phyloP scores from a whole-genome alignment of 35 echinoderm and acorn worm genomes.

The Apostichopus japonicus region DNA sequence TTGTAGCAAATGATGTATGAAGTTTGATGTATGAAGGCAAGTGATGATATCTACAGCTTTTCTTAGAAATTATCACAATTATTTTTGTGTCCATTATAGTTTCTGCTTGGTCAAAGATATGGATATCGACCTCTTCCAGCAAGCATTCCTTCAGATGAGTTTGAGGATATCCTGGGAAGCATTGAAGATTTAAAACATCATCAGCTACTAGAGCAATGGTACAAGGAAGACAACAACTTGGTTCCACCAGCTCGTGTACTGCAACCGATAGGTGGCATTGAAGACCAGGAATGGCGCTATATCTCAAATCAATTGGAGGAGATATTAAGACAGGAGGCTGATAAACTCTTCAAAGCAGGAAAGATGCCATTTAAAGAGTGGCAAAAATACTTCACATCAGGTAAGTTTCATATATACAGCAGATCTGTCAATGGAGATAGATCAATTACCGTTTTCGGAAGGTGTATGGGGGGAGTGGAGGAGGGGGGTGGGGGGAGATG shows the following conservation, averaged over 20 bases:
- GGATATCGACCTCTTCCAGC: slow-evolving; percentile 84
- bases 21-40: too few relatives aligned
- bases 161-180: slow-evolving; percentile 45
- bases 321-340: slow-evolving; percentile 45
- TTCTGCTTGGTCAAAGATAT: slow-evolving; percentile 82
- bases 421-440: too few relatives aligned
- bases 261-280: slow-evolving; percentile 65
- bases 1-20: too few relatives aligned
- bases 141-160: slow-evolving; percentile 65
- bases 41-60: too few relatives aligned
- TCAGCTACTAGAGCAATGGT: slow-evolving; percentile 66
- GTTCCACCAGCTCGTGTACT: slow-evolving; percentile 71
- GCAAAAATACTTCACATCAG: slow-evolving; percentile 67
- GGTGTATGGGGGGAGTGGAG: too few relatives aligned
- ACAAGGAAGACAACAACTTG: slow-evolving; percentile 64
- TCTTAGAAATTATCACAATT: too few relatives aligned
- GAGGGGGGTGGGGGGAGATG: too few relatives aligned
- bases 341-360: background rate
- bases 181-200: slow-evolving; percentile 31
- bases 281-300: slow-evolving; percentile 51
- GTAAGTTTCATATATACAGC: background rate
- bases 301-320: slow-evolving; percentile 38
- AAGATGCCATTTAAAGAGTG: slow-evolving; percentile 28
- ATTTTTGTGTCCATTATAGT: slow-evolving; percentile 27
- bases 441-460: too few relatives aligned